phyloP scores from a whole-genome alignment of 2,113 vertebrate species.

The Sebastes fasciatus region DNA sequence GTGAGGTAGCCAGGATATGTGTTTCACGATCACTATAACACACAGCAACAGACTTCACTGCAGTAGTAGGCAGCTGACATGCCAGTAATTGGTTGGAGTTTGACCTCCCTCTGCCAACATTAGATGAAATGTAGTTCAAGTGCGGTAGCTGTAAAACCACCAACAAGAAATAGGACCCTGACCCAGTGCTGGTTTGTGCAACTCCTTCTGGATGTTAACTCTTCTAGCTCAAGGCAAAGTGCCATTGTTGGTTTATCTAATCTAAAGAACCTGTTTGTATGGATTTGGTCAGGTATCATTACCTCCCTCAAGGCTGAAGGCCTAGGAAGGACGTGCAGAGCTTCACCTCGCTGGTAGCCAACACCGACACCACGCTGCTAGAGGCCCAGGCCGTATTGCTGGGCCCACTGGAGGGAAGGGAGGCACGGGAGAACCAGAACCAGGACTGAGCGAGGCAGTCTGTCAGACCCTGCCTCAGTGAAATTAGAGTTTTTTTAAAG shows the following conservation, averaged over 20 bases:
- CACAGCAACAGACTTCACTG: not conserved
- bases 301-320: no score
- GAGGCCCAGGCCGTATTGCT: not conserved
- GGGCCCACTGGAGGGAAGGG: not conserved
- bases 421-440: not conserved
- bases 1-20: not conserved
- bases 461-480: not conserved
- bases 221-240: not conserved
- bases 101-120: constrained; percentile 30
- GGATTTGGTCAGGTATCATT: not conserved
- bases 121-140: not conserved
- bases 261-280: not conserved
- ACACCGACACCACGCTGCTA: no score
- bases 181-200: constrained; percentile 6
- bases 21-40: not conserved
- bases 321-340: no score
- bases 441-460: not conserved
- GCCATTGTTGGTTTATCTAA: not conserved
- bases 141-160: constrained; percentile 4
- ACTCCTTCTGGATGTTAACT: not conserved
- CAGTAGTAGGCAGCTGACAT: not conserved
- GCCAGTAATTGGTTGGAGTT: constrained; percentile 10
- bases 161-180: not conserved
- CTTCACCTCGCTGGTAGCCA: no score
- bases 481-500: not conserved